Conservation (phyloP, 2,888 invertebrate genomes). For the Mesopsocus fuscifrons region DNA sequence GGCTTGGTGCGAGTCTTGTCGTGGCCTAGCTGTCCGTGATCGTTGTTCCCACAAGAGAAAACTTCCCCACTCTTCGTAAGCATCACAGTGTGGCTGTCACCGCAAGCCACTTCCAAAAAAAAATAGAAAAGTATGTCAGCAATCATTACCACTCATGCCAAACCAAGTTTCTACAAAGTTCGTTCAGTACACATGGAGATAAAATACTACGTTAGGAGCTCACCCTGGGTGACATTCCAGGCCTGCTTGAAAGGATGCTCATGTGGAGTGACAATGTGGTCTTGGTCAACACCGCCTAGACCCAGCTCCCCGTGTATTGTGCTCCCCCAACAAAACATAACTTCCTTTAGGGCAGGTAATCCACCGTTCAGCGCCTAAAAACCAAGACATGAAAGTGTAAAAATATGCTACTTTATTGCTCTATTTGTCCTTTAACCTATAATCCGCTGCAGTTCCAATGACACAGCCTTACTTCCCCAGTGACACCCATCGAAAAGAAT, state of each 20-base stretch:
- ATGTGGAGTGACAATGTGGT: slow-evolving; percentile 32
- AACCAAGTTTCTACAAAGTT: no score
- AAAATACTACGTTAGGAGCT: no score
- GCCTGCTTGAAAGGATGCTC: slow-evolving; percentile 26
- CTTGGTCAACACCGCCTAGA: slow-evolving; percentile 55
- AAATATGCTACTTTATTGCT: no score
- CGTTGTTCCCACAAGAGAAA: slow-evolving; percentile 86
- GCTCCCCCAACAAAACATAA: slow-evolving; percentile 58
- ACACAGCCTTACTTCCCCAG: no score
- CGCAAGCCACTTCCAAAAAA: slow-evolving; percentile 45
- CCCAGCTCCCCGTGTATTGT: slow-evolving; percentile 59
- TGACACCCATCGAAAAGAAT: no score
- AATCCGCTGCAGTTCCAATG: no score
- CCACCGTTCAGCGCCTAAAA: no score
- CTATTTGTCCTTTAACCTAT: no score
- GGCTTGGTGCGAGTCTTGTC: slow-evolving; percentile 32
- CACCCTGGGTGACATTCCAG: slow-evolving; percentile 25
- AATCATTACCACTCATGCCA: no score
- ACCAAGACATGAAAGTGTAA: no score
- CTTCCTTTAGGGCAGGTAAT: no score
- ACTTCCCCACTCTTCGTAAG: slow-evolving; percentile 58
- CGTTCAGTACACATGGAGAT: no score
- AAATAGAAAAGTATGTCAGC: slow-evolving; percentile 11
- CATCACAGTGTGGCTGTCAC: slow-evolving; percentile 64
- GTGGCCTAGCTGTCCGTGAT: slow-evolving; percentile 79